Evolutionary conservation across 30 jellyfish, hydroid and myxozoan genomes (phyloP), one percentile per base, ranked within the genome.

Genomic region (Aurelia sp.): DNA sequence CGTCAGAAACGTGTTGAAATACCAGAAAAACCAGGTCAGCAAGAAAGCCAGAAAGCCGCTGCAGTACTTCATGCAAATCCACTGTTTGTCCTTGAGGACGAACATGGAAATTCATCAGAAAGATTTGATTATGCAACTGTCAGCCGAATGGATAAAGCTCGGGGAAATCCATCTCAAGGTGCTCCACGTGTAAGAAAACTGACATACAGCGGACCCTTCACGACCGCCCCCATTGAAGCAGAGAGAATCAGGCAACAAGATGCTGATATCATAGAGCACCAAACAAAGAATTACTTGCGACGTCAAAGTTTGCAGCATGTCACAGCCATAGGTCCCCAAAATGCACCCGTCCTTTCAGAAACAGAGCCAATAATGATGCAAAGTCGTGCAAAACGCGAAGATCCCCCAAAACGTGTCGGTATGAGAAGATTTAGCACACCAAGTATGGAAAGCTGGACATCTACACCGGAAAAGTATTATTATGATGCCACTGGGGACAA

Each of bases 401-500:
- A 70, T 15, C 70, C 53, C 19, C 63, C 66, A 21, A 84, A 73
- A 53, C 93, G 93, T 35, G 59, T 77, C 6, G 87, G 93, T 9
- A 84, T 84, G 82, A 76, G 93, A 3, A 52, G 93, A 11, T 84
- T 84, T 57, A 84, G 93, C 65, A 82, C 92, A 48, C 92, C 92
- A 4, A 82, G 92, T 76, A 84, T 84, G 86, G 93, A 84, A 62
- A 84, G 93, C 73, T 84, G 93, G 93, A 84, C 93, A 27, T 84
- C 93, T 3, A 84, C 93, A 31, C 93, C 95, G 8, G 95, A 86
- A 84, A 86, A 76, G 66, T 74, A 76, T 35, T 86, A 86, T 73
- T 86, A 86, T 59, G 95, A 86, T 66, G 95, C 95, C 17, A 22
- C 89, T 15, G 95, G 95, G 6, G 95, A 86, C 52, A 52, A 66